Base-by-base conservation (phyloP, 2,113 vertebrate genomes). In the Thoracochromis brauschi region DNA sequence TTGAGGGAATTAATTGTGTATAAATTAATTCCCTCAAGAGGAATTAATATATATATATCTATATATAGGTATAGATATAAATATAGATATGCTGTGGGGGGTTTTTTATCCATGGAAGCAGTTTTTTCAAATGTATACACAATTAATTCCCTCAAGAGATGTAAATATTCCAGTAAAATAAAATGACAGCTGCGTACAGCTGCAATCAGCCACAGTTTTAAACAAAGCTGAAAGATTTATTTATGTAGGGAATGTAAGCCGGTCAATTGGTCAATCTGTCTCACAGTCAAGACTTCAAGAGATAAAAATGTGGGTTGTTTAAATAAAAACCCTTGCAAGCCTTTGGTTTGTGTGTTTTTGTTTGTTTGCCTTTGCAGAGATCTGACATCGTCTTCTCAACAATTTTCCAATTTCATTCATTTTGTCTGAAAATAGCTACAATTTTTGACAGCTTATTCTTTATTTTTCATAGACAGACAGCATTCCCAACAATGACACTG, bases 51-150 rank as follows among this genome's bases (percentile, higher is more conserved):
- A 7, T 4, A 47, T 1, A 19, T 1, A 19, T 4, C 8, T 3
- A 8, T 3, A 8, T 1, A 9, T 3, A 9, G 21, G 21, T 2
- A 5, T 1, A 8, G 0, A 3, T 1, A 49, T 9, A 19, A 1
- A n/a, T 2, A 21, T 12, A 2, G n/a, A n/a, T 7, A 13, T 16
- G 7, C 21, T 55, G 53, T 26, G 53, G 21, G 21, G 10, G 0
- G 2, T 24, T 0, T 5, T 71, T 73, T 17, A 73, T 45, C 4
- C 51, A 38, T 42, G 9, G 21, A 21, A 49, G 9, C 12, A 57
- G 21, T 9, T 33, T 80, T 63, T 63, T 49, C 8, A 33, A 57
- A 24, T 54, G 4, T 16, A 40, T 51, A 60, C 8, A 79, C 60
- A 33, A 84, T 73, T 53, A 35, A 83, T 57, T 58, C 24, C 31